Base-by-base conservation (phyloP, 2,113 vertebrate species). In the Haliaeetus leucogaster region DNA sequence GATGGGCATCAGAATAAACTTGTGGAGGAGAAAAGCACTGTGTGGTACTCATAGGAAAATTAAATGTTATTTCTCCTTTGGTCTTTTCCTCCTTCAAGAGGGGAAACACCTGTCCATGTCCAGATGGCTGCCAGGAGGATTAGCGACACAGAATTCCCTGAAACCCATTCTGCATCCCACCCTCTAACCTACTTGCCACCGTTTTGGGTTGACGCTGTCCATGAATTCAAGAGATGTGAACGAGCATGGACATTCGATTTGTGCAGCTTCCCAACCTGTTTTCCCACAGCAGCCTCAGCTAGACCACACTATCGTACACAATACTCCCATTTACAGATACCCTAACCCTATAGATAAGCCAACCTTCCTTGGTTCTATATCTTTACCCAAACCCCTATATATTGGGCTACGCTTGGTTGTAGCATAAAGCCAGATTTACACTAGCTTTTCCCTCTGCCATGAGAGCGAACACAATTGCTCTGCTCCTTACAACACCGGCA, bases 261-360 rank as follows among this genome's bases (percentile, higher is more conserved):
- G 38, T 18, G 34, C 43, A 42, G 43, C 62, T 58, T 82, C 38
- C 71, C 38, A 78, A 22, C 21, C 16, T 0, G 0, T 32, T 22
- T 18, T 52, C 36, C 32, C 16, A 32, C 42, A 67, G 65, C 40
- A 89, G 23, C 47, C 66, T 82, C 71, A 50, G 18, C 53, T 18
- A 50, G 16, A 52, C 29, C 42, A 42, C 26, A 16, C 16, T 25
- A 29, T 10, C 0, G 0, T 42, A 45, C 9, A 42, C 0, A 0
- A n/a, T 8, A 12, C 38, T 52, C 29, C 26, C 17, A 19, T 8
- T 78, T 38, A 38, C n/a, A 83, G 16, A 67, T 11, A 79, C 18
- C 17, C 14, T 5, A 17, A 34, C 26, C 38, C 34, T n/a, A 42
- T 0, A 32, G 59, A 45, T 21, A 55, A 72, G 25, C 8, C 18